Evolutionary conservation across 2,888 invertebrate genomes (phyloP), one percentile per base, ranked within the genome.

Genomic region (Apeira syringaria): DNA sequence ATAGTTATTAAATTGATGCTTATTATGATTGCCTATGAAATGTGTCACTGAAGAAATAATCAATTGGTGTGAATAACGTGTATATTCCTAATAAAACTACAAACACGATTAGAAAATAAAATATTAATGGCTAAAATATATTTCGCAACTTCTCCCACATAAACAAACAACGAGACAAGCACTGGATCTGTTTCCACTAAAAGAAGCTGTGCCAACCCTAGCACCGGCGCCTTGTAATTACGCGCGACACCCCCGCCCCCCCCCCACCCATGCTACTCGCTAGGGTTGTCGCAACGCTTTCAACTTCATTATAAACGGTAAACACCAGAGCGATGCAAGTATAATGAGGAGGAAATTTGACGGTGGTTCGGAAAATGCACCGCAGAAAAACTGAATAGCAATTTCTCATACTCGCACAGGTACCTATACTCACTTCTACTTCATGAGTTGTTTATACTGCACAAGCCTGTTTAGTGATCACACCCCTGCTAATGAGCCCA

Each of bases 301-400:
- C 64, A 66, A 74, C 69, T 76, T 78, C 71, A 74, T 80, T 80
- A 76, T 70, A 71, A 64, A 59, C 43, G 53, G 9, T 52, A 58
- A 64, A 61, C 65, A 64, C 64, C 63, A 56, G 52, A 45, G 61
- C 58, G 63, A 47, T 46, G 57, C 46, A 15, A 13, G 60, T 66
- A 66, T 64, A 56, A 59, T 37, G 41, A 31, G 47, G 43, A 62
- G 62, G 59, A 64, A 57, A 58, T 53, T 44, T 47, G 53, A 51
- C 47, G 50, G 25, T 25, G 41, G 38, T 46, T 48, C 46, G 22
- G 28, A 18, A 39, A 46, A 35, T 46, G 45, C 45, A 40, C 5
- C 20, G 34, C 42, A 27, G n/a, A 29, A 41, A 42, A 47, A 30
- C 38, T 37, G 34, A 53, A 54, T 47, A 35, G 43, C 42, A 45